These are phyloP conservation scores for Onchidella celtica DNA, from an alignment of 2,888 invertebrate genomes.

Conservation along the genomic window DNA sequence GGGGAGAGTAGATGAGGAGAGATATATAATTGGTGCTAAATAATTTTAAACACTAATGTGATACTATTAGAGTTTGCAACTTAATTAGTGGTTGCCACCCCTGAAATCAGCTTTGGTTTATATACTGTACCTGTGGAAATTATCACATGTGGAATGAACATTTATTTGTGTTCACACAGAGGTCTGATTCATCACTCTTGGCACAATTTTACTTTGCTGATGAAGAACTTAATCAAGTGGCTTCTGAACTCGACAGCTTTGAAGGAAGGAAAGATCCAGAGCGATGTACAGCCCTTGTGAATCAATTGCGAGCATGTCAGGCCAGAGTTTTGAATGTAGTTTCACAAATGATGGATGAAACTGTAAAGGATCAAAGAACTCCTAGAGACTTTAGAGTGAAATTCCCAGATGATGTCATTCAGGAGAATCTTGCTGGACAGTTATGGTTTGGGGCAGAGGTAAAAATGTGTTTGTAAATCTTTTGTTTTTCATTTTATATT, in stretches of 20 bases:
- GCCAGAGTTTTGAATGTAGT: slow-evolving; percentile 92
- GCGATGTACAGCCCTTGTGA: slow-evolving; percentile 96
- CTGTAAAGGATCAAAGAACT: slow-evolving; percentile 91
- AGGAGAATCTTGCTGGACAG: slow-evolving; percentile 98
- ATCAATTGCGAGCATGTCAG: slow-evolving; percentile 90
- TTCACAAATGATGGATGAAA: slow-evolving; percentile 96
- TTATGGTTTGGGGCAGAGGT: slow-evolving; percentile 99
- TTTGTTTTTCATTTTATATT: too few relatives aligned
- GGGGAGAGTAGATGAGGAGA: too few relatives aligned
- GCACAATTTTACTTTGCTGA: slow-evolving; percentile 99
- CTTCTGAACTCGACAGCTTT: slow-evolving; percentile 98
- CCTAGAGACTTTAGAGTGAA: slow-evolving; percentile 97
- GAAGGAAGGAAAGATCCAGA: slow-evolving; percentile 99
- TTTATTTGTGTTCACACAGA: slow-evolving; percentile 69
- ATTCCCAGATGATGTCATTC: slow-evolving; percentile 98
- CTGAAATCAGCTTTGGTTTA: too few relatives aligned
- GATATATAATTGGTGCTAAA: too few relatives aligned
- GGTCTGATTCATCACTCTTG: slow-evolving; percentile 90
- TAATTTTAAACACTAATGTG: too few relatives aligned
- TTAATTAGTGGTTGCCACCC: too few relatives aligned
- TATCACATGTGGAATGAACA: not conserved
- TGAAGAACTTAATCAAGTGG: slow-evolving; percentile 96
- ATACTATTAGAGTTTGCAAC: too few relatives aligned
- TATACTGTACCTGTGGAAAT: too few relatives aligned
- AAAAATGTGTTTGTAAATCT: slow-evolving; percentile 7